phyloP scores from a whole-genome alignment of 2,113 vertebrate species.

The Chamaetylas fuelleborni region DNA sequence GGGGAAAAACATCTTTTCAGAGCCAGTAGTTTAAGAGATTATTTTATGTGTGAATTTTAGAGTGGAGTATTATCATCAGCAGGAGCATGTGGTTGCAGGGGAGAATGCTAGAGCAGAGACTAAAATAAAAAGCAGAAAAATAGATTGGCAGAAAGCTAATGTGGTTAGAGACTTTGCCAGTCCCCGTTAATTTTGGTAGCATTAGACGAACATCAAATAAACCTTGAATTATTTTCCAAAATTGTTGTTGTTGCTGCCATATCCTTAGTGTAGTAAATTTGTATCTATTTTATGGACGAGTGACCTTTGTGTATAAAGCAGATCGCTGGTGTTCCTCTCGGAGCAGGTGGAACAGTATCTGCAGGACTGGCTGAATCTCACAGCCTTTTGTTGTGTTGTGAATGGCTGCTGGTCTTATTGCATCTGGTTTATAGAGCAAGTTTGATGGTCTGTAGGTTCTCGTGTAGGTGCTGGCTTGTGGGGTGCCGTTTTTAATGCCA shows the following conservation, averaged over 20 bases:
- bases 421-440: background rate
- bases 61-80: background rate
- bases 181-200: background rate
- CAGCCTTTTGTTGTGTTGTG: background rate
- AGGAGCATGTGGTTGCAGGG: background rate
- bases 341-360: background rate
- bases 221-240: background rate
- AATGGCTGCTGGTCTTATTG: background rate
- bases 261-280: background rate
- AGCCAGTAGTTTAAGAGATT: background rate
- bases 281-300: background rate
- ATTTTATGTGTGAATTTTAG: conserved; percentile 20
- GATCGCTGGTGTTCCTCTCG: background rate
- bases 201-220: background rate
- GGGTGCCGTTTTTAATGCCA: background rate
- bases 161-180: background rate
- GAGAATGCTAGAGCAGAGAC: background rate
- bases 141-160: conserved; percentile 5
- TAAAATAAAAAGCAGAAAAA: conserved; percentile 27
- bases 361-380: background rate
- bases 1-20: background rate
- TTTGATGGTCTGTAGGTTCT: background rate
- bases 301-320: background rate
- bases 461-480: background rate
- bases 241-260: background rate